These are phyloP conservation scores for Drosophila pallidifrons DNA, from an alignment of 1,140 invertebrate species.

Conservation along the genomic window DNA sequence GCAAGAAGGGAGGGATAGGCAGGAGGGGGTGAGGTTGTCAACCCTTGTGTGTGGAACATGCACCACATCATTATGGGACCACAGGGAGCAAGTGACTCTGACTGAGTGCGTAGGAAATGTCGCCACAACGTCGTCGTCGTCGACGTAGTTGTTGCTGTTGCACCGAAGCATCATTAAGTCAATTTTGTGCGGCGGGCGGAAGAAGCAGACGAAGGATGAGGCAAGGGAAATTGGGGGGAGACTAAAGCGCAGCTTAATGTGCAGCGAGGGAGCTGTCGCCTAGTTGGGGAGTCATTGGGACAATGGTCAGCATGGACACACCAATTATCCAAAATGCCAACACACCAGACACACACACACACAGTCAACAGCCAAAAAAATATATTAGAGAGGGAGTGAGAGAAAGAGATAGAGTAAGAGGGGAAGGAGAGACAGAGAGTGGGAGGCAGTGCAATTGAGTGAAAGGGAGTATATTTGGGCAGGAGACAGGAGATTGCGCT, in stretches of 20 bases:
- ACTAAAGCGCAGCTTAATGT: slow-evolving; percentile 64
- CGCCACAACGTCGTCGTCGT: slow-evolving; percentile 41
- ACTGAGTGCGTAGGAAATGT: slow-evolving; percentile 49
- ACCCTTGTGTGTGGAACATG: slow-evolving; percentile 25
- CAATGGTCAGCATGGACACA: slow-evolving; percentile 53
- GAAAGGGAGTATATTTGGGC: neutral
- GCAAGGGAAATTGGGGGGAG: neutral
- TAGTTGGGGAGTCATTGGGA: slow-evolving; percentile 11
- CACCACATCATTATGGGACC: slow-evolving; percentile 73
- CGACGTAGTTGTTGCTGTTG: slow-evolving; percentile 26
- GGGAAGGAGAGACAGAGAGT: neutral
- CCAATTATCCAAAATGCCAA: slow-evolving; percentile 70
- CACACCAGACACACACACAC: slow-evolving; percentile 34
- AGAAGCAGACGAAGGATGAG: neutral
- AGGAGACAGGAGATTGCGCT: slow-evolving; percentile 65
- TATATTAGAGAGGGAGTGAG: neutral
- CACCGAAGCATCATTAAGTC: slow-evolving; percentile 68
- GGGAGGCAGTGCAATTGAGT: neutral
- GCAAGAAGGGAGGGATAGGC: no score
- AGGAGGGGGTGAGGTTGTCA: neutral
- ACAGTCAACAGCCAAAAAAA: neutral
- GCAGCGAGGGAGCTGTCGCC: slow-evolving; percentile 46
- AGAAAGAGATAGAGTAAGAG: neutral
- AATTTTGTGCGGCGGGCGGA: slow-evolving; percentile 39
- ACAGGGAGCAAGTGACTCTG: slow-evolving; percentile 48